Evolutionary conservation across 2,113 vertebrate genomes (phyloP), one percentile per base, ranked within the genome.

Genomic region (Zootoca vivipara): DNA sequence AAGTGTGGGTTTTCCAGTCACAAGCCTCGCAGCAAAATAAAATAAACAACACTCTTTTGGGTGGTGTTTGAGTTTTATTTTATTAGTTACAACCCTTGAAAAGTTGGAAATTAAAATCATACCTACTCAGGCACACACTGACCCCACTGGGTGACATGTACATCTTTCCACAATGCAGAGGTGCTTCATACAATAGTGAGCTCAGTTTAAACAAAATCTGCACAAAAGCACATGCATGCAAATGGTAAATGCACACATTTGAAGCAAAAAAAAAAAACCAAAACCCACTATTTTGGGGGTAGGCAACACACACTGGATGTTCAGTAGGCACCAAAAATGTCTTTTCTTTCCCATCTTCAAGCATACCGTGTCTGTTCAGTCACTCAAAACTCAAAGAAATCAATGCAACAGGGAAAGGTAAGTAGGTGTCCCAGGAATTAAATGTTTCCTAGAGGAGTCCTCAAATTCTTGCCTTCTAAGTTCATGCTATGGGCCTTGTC

Each of bases 51-150:
- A 18, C 0, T 18, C 64, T 86, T 86, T 67, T 67, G 85, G n/a
- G 72, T 87, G 65, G 3, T 0, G 38, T 92, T 93, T 85, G 42
- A 86, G 79, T 86, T 83, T 58, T n/a, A 0, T 12, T 40, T 85
- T 1, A 94, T 95, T 94, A 56, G 91, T 35, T 82, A 70, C 4
- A 70, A 70, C 18, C 10, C 24, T 92, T 93, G 1, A 81, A 92
- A 94, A 92, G 87, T 30, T 62, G 20, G 24, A 7, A 30, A 18
- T 5, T 2, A n/a, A 87, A 42, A 52, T 86, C 4, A 85, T 75
- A 82, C 46, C 1, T 0, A 78, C 35, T 72, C 38, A 12, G 87
- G 6, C 89, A 85, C 2, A 87, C 64, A 90, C 72, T 69, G 62
- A 79, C 67, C 67, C 28, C 40, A 22, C 1, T 1, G 0, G 87